A percentile compares a stretch with the other conserved stretches of the same genome.
phyloP scores from a whole-genome alignment of 2,113 vertebrate genomes.

The Gymnobelideus leadbeateri region DNA sequence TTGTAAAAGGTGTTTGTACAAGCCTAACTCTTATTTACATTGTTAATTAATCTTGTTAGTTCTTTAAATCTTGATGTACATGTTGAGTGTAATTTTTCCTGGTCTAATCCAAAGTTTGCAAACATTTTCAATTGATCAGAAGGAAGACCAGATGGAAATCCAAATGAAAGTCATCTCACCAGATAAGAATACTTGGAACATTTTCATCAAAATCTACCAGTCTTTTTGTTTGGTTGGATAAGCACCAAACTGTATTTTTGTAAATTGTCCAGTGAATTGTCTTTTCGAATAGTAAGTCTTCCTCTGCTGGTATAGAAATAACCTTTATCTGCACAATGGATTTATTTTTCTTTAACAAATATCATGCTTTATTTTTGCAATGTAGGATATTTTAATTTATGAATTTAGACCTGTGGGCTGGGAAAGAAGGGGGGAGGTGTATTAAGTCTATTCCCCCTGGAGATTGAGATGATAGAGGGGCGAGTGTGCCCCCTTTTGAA shows the following conservation, averaged over 20 bases:
- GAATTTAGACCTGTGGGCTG: neutral
- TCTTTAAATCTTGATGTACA: neutral
- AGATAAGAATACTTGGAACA: conserved; percentile 9
- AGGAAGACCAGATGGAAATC: neutral
- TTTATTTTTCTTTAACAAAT: neutral
- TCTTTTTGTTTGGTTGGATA: neutral
- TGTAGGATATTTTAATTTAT: neutral
- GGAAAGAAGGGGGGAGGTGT: neutral
- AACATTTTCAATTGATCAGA: neutral
- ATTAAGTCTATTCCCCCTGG: neutral
- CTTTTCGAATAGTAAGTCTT: neutral
- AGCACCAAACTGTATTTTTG: neutral
- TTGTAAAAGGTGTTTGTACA: neutral
- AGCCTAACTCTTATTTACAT: neutral
- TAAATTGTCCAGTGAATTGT: neutral
- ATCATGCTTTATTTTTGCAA: neutral
- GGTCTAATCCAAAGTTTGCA: neutral
- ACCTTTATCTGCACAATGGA: neutral
- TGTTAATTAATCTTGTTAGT: neutral
- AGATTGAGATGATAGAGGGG: neutral
- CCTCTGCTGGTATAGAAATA: neutral
- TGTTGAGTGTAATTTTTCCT: neutral
- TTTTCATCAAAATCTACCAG: conserved; percentile 4
- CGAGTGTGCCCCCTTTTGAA: neutral
- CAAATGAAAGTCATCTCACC: neutral